Percentiles rank a stretch among this genome's conserved stretches.
These are phyloP conservation scores for Hydropsyche betteni DNA, from an alignment of 2,888 invertebrate genomes.

Conservation along the genomic window DNA sequence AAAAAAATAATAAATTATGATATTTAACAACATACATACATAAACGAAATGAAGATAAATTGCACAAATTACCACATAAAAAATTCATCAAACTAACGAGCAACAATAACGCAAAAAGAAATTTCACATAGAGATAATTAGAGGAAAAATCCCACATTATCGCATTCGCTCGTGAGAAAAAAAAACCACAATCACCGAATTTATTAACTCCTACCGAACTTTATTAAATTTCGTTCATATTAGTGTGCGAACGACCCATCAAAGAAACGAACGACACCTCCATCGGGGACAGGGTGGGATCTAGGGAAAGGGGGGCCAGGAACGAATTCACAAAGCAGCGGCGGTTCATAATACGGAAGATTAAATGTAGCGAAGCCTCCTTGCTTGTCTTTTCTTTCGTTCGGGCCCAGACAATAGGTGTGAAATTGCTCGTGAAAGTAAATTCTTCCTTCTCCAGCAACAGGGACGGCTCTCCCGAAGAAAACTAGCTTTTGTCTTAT, in stretches of 20 bases:
- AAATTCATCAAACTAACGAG: too few relatives aligned
- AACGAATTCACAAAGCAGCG: constrained; percentile 27
- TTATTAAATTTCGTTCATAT: constrained; percentile 16
- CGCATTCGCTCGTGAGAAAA: too few relatives aligned
- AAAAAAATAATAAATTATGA: too few relatives aligned
- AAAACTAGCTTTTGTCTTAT: constrained; percentile 43
- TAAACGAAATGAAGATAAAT: too few relatives aligned
- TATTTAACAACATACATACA: too few relatives aligned
- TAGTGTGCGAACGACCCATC: constrained; percentile 8
- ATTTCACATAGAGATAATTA: too few relatives aligned
- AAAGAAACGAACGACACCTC: background rate
- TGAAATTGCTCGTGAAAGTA: constrained; percentile 51
- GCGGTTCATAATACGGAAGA: constrained; percentile 41
- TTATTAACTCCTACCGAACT: background rate
- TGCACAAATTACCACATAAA: too few relatives aligned
- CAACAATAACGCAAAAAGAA: too few relatives aligned
- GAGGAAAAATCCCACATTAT: too few relatives aligned
- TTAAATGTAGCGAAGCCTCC: constrained; percentile 25
- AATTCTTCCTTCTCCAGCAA: constrained; percentile 37
- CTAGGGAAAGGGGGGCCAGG: background rate
- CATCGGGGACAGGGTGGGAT: background rate
- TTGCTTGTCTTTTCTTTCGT: constrained; percentile 30
- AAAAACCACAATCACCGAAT: background rate
- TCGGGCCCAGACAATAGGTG: constrained; percentile 49
- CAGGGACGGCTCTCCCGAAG: background rate